Percentiles rank a stretch among this genome's conserved stretches.
Conservation (phyloP, 2,113 vertebrate genomes). For the Gymnorhina tibicen region DNA sequence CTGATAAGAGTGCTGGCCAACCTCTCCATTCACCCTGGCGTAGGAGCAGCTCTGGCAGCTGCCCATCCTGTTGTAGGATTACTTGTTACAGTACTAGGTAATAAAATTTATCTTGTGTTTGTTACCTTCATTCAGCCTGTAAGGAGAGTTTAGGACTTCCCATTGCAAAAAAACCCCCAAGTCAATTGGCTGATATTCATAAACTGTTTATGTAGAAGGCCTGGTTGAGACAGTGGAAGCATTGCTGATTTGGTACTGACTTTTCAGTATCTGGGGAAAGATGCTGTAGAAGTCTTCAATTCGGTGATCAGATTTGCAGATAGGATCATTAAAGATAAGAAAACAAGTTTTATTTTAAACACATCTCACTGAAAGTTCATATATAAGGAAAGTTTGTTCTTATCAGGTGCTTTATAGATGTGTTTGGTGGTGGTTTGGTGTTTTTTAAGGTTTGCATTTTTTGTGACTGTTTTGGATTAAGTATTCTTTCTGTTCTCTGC, state of each 20-base stretch:
- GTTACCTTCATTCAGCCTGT: neutral
- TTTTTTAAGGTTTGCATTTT: neutral
- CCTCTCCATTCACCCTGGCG: constrained; percentile 78
- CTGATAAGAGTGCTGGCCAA: constrained; percentile 90
- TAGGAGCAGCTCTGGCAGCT: constrained; percentile 78
- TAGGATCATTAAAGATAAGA: neutral
- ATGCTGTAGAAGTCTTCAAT: neutral
- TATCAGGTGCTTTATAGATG: neutral
- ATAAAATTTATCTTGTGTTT: constrained; percentile 1
- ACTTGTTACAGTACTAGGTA: constrained; percentile 85
- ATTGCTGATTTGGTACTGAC: neutral
- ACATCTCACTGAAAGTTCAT: neutral
- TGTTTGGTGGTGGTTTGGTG: neutral
- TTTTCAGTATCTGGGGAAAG: neutral
- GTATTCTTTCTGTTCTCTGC: neutral
- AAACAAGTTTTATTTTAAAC: neutral
- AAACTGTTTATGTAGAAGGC: neutral
- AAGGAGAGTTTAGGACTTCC: neutral
- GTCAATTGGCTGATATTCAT: neutral
- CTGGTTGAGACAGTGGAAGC: neutral
- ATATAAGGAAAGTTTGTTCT: neutral
- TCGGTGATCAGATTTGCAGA: neutral
- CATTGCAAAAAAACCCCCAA: neutral
- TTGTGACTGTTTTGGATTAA: neutral
- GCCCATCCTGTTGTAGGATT: constrained; percentile 70